phyloP scores from a whole-genome alignment of 2,113 vertebrate species.

The Sinosuthora webbiana region DNA sequence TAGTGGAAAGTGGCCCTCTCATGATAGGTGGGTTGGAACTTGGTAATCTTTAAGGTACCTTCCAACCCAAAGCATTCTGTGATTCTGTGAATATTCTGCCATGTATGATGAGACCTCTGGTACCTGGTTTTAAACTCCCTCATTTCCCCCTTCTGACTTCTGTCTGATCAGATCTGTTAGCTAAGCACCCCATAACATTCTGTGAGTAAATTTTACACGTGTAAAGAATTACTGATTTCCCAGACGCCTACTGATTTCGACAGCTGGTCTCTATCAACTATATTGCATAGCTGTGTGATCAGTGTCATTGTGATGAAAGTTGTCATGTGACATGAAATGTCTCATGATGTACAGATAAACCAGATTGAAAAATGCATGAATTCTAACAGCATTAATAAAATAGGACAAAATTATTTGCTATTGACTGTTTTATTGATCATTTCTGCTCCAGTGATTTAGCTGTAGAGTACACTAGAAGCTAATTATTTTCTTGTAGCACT shows the following conservation, averaged over 20 bases:
- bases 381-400: background rate
- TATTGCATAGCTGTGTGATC: background rate
- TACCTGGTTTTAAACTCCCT: background rate
- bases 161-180: background rate
- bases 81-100: background rate
- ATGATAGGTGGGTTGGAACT: background rate
- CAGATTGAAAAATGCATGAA: background rate
- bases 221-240: background rate
- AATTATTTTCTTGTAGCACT: constrained; percentile 47
- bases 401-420: background rate
- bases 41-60: background rate
- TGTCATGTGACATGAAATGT: background rate
- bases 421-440: constrained; percentile 6
- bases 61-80: background rate
- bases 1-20: background rate
- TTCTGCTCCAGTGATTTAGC: constrained; percentile 21
- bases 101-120: background rate
- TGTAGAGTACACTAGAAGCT: background rate
- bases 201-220: background rate
- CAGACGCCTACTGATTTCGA: background rate
- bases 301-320: background rate
- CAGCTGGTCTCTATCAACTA: background rate
- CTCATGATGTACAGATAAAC: background rate
- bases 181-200: background rate
- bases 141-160: background rate